Evolutionary conservation across 2,113 vertebrate genomes (phyloP).

Genomic region (Vombatus ursinus): DNA sequence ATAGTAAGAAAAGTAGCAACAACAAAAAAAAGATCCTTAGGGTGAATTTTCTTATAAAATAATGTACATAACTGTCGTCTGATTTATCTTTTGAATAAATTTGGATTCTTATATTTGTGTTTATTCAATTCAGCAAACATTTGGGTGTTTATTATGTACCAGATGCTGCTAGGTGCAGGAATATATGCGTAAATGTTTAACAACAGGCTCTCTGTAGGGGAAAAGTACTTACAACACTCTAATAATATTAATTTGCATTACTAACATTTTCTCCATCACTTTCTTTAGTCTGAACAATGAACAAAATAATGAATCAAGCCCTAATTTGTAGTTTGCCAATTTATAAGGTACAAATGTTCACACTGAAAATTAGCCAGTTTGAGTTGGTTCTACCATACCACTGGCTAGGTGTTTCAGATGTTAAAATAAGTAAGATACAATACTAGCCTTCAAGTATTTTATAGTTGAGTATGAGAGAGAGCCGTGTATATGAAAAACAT

Average conservation of each 20-base stretch:
- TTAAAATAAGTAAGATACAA: neutral
- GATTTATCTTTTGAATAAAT: neutral
- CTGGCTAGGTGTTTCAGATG: neutral
- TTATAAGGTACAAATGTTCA: neutral
- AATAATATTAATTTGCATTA: neutral
- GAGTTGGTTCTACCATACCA: neutral
- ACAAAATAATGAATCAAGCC: neutral
- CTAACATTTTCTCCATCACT: neutral
- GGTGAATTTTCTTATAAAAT: neutral
- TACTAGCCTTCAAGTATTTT: neutral
- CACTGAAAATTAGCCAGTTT: neutral
- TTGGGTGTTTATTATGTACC: neutral
- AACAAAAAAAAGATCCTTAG: neutral
- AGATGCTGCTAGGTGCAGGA: too few relatives aligned
- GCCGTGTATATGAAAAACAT: neutral
- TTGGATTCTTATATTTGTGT: neutral
- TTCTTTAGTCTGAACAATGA: neutral
- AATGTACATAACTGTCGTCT: neutral
- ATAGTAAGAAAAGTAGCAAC: too few relatives aligned
- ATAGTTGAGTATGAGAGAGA: neutral
- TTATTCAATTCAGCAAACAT: neutral
- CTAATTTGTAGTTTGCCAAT: neutral
- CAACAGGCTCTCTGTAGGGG: neutral
- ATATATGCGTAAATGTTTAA: neutral
- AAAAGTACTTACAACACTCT: neutral